phyloP scores from a whole-genome alignment of 2,888 invertebrate species.

The Rotaria socialis region DNA sequence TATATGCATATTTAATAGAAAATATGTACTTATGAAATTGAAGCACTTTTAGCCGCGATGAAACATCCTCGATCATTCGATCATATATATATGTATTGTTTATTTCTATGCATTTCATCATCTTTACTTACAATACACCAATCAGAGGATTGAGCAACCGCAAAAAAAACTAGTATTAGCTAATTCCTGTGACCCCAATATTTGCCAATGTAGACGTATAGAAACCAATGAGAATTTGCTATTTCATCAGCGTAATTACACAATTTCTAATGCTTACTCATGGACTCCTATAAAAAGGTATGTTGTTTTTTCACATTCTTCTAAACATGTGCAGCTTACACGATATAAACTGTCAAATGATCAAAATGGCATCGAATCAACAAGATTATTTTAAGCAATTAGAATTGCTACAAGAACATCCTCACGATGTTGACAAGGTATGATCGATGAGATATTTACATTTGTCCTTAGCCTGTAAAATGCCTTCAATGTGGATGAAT shows the following conservation, averaged over 20 bases:
- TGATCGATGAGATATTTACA: background rate
- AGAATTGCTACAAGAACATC: background rate
- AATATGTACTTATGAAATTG: too few relatives aligned
- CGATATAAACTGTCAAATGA: background rate
- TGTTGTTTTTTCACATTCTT: background rate
- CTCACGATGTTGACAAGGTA: background rate
- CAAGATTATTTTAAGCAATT: background rate
- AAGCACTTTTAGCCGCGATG: too few relatives aligned
- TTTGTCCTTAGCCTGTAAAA: background rate
- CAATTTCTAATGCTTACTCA: background rate
- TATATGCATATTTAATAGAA: too few relatives aligned
- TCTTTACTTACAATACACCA: too few relatives aligned
- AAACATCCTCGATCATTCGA: too few relatives aligned
- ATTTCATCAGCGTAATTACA: background rate
- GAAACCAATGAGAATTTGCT: too few relatives aligned
- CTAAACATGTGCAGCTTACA: background rate
- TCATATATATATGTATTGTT: too few relatives aligned
- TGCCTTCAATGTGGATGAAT: background rate
- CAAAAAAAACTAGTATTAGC: too few relatives aligned
- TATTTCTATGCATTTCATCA: too few relatives aligned
- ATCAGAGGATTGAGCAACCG: too few relatives aligned
- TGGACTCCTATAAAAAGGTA: background rate
- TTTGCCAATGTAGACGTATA: too few relatives aligned
- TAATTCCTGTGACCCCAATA: too few relatives aligned
- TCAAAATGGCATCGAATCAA: background rate